Base-by-base conservation (phyloP, 2,797 vertebrate species). In the Amniataba percoides region DNA sequence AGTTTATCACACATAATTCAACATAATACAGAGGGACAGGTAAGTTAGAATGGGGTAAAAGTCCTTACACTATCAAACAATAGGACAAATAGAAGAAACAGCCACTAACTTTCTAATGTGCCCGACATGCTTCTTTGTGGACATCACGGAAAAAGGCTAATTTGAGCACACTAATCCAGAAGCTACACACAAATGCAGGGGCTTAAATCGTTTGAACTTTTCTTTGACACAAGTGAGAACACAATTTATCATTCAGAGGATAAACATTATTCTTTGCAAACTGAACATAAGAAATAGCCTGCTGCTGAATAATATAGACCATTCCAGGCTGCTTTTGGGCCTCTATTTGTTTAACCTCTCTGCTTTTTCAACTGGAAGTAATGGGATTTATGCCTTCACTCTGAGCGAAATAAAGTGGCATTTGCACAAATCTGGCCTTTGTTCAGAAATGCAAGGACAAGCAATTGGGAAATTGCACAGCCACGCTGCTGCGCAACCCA, bases 341-440 rank as follows among this genome's bases (percentile, higher is more conserved):
- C 88, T 67, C 82, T 94, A 91, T 95, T 95, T 95, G 93, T 93
- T 95, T 94, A 95, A 95, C 93, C 90, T 90, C 92, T 83, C 77
- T 87, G 90, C 87, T 91, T 93, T 92, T 91, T 88, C 88, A 81
- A 87, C 90, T 93, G 90, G 91, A 95, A 92, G 93, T 94, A 95
- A 95, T 95, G 92, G 92, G 93, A 94, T 95, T 94, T 92, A 93
- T 93, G 91, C 90, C 80, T 92, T 92, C 86, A 92, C 92, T 93
- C 80, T 66, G 88, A 88, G 87, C 76, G 59, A 93, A 91, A 94
- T 92, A 92, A 91, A 89, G 92, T 94, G 94, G 91, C 94, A 95
- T 95, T 95, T 95, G 93, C 94, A 94, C 93, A 95, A 94, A 94
- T 94, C 94, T 95, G 92, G 74, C 92, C 92, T 95, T 94, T 95